phyloP scores from a whole-genome alignment of 2,113 vertebrate genomes.

The Agapornis roseicollis region DNA sequence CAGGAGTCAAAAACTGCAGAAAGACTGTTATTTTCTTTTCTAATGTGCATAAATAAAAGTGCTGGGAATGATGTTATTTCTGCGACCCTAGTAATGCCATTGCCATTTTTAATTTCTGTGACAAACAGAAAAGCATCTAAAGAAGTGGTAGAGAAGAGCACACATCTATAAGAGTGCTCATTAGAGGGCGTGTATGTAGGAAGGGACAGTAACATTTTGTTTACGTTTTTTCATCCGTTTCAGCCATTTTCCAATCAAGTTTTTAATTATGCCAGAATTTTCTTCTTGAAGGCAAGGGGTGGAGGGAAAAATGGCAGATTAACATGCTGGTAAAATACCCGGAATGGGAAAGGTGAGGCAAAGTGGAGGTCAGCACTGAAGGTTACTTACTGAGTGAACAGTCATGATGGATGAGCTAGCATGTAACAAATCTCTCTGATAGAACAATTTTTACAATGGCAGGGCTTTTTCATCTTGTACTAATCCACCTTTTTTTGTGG shows the following conservation, averaged over 20 bases:
- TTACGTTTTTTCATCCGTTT: neutral
- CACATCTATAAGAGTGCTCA: neutral
- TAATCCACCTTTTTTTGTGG: neutral
- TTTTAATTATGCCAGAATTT: neutral
- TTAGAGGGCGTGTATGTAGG: neutral
- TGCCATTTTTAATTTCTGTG: neutral
- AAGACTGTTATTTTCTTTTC: neutral
- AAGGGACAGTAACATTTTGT: neutral
- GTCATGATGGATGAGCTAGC: neutral
- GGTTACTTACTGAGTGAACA: neutral
- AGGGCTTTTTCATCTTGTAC: neutral
- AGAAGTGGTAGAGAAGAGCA: neutral
- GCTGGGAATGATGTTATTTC: neutral
- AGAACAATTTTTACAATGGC: neutral
- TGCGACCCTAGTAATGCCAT: neutral
- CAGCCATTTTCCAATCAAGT: neutral
- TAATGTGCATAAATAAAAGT: neutral
- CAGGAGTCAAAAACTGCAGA: neutral
- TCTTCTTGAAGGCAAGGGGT: neutral
- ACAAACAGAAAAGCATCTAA: neutral
- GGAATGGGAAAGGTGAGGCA: neutral
- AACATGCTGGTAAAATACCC: neutral
- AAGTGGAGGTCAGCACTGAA: neutral
- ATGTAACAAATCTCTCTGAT: neutral
- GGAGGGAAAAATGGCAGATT: neutral